A percentile compares a stretch with the other conserved stretches of the same genome.
Evolutionary conservation across 2,797 vertebrate genomes (phyloP).

Genomic region (Potorous gilbertii): DNA sequence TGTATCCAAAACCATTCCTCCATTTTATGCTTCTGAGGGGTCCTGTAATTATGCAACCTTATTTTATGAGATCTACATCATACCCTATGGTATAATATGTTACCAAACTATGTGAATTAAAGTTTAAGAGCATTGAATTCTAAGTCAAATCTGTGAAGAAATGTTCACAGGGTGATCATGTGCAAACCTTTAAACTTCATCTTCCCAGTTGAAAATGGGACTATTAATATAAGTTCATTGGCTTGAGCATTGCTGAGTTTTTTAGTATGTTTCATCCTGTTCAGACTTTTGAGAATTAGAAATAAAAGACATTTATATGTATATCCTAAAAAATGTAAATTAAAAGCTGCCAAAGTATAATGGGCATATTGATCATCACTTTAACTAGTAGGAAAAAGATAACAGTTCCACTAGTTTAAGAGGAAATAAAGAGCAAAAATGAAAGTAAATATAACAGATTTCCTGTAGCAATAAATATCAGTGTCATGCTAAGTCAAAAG

Average conservation of each 20-base stretch:
- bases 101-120: conserved; percentile 35
- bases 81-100: neutral
- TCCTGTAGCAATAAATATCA: neutral
- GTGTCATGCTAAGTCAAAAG: neutral
- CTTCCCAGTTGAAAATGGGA: conserved; percentile 6
- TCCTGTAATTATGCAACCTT: neutral
- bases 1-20: neutral
- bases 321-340: conserved; percentile 29
- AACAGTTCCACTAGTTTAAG: neutral
- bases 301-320: neutral
- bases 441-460: neutral
- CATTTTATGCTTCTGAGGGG: neutral
- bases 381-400: conserved; percentile 12
- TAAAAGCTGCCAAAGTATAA: neutral
- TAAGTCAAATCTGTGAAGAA: neutral
- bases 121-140: conserved; percentile 9
- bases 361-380: conserved; percentile 1
- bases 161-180: neutral
- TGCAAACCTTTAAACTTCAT: conserved; percentile 15
- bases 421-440: conserved; percentile 25
- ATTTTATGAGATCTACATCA: neutral
- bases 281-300: conserved; percentile 2
- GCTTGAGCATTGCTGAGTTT: conserved; percentile 10
- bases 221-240: neutral
- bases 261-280: conserved; percentile 34